Evolutionary conservation across 2,797 vertebrate genomes (phyloP), one percentile per base, ranked within the genome.

Genomic region (Vespertilio murinus): DNA sequence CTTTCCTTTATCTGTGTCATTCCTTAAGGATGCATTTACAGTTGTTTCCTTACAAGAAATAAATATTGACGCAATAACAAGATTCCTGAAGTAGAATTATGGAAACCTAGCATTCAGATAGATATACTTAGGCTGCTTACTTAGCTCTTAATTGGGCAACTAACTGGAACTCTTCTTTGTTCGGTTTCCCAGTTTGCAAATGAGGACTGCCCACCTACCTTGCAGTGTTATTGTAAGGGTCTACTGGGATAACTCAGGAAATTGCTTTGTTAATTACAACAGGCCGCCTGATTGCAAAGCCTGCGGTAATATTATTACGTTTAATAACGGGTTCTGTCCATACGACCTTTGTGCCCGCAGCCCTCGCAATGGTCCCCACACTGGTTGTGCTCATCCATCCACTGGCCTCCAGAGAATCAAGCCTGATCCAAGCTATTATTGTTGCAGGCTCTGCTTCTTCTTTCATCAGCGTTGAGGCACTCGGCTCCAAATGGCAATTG

Each of bases 401-500:
- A 35, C 7, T 18, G 28, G 18, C 8, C 14, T 87, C 65, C 47
- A n/a, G 33, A 69, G 52, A 35, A 25, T 61, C 52, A 40, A n/a
- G 35, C 23, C 20, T 69, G 35, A 42, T 25, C 35, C 8, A 61
- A 9, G 12, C 25, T 38, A 47, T 54, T 70, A 40, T 61, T 64
- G n/a, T 49, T 73, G 13, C 30, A 82, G 38, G 8, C n/a, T 91
- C 30, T 88, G n/a, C 25, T 75, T 87, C 40, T 92, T 90, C 45
- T 95, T 84, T 79, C 38, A 73, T 89, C 69, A 73, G 38, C 33
- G 75, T 83, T 88, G 13, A 73, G 64, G 79, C 25, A 49, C 18
- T 65, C 82, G 49, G 17, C 25, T 94, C 54, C 67, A 90, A 93
- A 65, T n/a, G 70, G 38, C 35, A 95, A 90, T 80, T 93, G 49